Evolutionary conservation across 2,888 invertebrate genomes (phyloP).

Genomic region (Siphlonurus alternatus): DNA sequence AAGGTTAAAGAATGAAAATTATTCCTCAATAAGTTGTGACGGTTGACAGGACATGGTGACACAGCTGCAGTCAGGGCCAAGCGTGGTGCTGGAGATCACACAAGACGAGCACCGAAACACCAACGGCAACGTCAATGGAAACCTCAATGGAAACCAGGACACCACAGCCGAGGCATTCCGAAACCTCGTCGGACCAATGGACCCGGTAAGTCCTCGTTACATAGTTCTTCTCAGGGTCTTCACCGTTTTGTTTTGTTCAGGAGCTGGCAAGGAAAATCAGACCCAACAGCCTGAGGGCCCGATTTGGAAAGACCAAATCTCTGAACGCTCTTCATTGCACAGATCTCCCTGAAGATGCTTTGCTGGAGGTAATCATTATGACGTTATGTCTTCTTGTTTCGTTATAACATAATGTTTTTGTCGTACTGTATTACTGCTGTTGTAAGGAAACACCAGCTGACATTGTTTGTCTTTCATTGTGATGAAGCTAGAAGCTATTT

Average conservation of each 20-base stretch:
- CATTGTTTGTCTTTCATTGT: too few relatives aligned
- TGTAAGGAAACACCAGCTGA: too few relatives aligned
- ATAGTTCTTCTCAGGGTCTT: background rate
- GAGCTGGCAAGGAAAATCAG: conserved; percentile 72
- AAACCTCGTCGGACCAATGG: conserved; percentile 70
- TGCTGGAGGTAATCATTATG: conserved; percentile 50
- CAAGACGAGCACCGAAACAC: conserved; percentile 19
- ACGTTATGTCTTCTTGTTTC: too few relatives aligned
- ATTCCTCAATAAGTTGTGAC: too few relatives aligned
- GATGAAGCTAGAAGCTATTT: too few relatives aligned
- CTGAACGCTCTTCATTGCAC: conserved; percentile 88
- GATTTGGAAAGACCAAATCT: conserved; percentile 64
- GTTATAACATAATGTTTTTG: too few relatives aligned
- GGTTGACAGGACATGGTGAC: conserved; percentile 67
- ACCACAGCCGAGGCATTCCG: conserved; percentile 45
- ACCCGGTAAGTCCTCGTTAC: conserved; percentile 49
- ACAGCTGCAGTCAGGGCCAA: conserved; percentile 69
- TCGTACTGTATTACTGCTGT: too few relatives aligned
- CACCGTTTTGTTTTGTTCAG: conserved; percentile 26
- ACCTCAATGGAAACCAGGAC: background rate
- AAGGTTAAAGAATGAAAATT: too few relatives aligned
- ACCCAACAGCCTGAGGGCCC: conserved; percentile 68
- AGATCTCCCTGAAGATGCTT: conserved; percentile 74
- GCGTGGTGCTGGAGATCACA: conserved; percentile 69
- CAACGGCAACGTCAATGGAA: background rate